Evolutionary conservation across 2,113 vertebrate species (phyloP).

Genomic region (Epinephelus cyanopodus): DNA sequence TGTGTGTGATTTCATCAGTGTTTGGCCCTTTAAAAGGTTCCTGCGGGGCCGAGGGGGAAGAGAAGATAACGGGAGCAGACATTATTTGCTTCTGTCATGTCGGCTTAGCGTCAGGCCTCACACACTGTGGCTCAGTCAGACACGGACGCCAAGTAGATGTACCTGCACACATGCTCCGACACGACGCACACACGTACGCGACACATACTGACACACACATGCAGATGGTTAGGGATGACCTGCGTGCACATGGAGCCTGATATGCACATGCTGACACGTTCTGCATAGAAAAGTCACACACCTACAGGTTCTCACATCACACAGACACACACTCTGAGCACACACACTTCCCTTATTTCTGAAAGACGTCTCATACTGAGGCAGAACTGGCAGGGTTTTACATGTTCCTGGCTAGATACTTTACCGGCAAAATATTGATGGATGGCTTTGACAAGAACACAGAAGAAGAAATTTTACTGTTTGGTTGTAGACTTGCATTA

Average conservation of each 20-base stretch:
- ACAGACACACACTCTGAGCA: conserved; percentile 25
- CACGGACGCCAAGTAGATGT: conserved; percentile 74
- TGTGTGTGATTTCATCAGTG: conserved; percentile 65
- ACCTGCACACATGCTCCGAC: conserved; percentile 74
- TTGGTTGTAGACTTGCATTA: conserved; percentile 8
- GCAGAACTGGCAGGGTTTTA: conserved; percentile 35
- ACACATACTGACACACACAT: conserved; percentile 42
- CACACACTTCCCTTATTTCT: conserved; percentile 24
- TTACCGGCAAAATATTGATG: background rate
- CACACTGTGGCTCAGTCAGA: conserved; percentile 77
- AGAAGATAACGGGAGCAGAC: conserved; percentile 85
- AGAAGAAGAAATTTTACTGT: background rate
- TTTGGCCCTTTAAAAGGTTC: conserved; percentile 85
- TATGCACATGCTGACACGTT: conserved; percentile 50
- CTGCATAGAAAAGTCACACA: conserved; percentile 48
- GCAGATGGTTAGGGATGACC: conserved; percentile 25
- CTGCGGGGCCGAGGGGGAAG: conserved; percentile 79
- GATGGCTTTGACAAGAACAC: conserved; percentile 11
- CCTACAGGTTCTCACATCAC: conserved; percentile 40
- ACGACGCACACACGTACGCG: conserved; percentile 23
- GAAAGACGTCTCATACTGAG: conserved; percentile 25
- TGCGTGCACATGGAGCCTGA: conserved; percentile 29
- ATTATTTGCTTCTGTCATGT: conserved; percentile 88
- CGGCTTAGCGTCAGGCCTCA: conserved; percentile 82
- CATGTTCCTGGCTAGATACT: conserved; percentile 12